phyloP scores from a whole-genome alignment of 2,797 vertebrate genomes.

The Alouatta caraya region DNA sequence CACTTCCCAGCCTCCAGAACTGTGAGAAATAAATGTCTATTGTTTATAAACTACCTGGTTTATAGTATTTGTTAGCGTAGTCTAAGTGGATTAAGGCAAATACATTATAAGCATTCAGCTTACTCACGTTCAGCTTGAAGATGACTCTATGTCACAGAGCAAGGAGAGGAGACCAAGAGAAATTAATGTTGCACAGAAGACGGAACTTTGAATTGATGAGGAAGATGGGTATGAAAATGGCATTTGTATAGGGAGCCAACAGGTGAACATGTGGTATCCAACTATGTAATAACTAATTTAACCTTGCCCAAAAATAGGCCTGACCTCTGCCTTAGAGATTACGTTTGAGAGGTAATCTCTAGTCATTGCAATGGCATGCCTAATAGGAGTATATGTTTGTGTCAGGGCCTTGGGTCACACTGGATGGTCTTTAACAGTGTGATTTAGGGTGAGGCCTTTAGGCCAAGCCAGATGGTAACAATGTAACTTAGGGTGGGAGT shows the following conservation, averaged over 20 bases:
- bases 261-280: neutral
- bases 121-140: neutral
- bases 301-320: neutral
- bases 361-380: neutral
- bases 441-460: neutral
- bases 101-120: neutral
- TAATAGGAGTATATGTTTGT: neutral
- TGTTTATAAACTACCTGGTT: neutral
- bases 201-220: neutral
- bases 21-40: neutral
- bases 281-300: neutral
- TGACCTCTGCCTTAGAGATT: neutral
- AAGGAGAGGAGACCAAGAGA: neutral
- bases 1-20: neutral
- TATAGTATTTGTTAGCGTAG: neutral
- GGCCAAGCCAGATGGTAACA: neutral
- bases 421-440: neutral
- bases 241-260: neutral
- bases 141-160: neutral
- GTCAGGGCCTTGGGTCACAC: neutral
- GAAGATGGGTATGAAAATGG: neutral
- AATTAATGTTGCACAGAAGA: neutral
- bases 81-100: neutral
- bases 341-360: neutral
- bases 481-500: neutral